Evolutionary conservation across 1,140 invertebrate species (phyloP), one percentile per base, ranked within the genome.

Genomic region (Sarcophaga bullata): DNA sequence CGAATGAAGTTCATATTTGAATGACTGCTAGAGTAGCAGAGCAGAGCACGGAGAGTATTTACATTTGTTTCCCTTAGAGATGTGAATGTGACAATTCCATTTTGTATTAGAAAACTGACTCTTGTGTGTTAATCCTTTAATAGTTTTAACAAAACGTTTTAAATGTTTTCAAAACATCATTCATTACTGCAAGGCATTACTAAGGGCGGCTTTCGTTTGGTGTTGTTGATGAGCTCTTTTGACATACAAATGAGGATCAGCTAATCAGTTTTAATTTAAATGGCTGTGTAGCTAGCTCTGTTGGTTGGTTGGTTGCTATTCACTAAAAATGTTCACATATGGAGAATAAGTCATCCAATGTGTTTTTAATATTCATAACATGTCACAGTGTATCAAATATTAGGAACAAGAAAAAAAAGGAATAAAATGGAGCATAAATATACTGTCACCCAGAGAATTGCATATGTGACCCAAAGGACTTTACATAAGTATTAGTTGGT

Each of bases 91-190:
- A 25, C 62, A 68, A 68, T 68, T 68, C 62, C 17, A 68, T 68
- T 68, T 52, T 25, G 62, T 25, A 19, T 25, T 68, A 68, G 62
- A 68, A 68, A 68, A 68, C 62, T 68, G 62, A 68, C 62, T 68
- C 62, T 68, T 8, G 62, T 68, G 62, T 68, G 62, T 68, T 68
- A 68, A 68, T 68, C 62, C 62, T 68, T 68, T 68, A 68, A 68
- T 68, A 68, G 62, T 19, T 68, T 68, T 68, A 68, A 68, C 62
- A 68, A 68, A 68, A 68, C 19, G 62, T 68, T 37, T 37, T 68
- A 68, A 68, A 68, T 68, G 62, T 68, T 68, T 58, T 68, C 19
- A 68, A 37, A 37, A 37, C 4, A 37, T 37, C 19, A 19, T 68
- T 68, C 17, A 68, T 68, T 68, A 19, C 19, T 58, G 19, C 17